A percentile compares a stretch with the other conserved stretches of the same genome.
Evolutionary conservation across 2,888 invertebrate genomes (phyloP).

Genomic region (Embidobia sp.): DNA sequence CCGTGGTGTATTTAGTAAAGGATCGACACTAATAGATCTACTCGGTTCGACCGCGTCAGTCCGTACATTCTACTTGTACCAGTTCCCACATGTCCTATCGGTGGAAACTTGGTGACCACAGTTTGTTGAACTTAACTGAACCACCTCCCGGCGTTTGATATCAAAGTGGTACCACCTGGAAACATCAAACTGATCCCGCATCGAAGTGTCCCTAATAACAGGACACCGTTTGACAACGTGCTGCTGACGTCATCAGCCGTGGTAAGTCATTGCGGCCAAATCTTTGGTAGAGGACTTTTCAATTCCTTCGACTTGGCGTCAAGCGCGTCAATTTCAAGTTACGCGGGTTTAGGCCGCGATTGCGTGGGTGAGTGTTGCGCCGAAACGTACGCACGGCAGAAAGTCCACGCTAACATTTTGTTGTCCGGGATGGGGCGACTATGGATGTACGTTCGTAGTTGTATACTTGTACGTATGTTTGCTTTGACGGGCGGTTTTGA

Average conservation of each 20-base stretch:
- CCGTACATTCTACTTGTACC: too few relatives aligned
- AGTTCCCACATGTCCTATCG: too few relatives aligned
- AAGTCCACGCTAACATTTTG: slow-evolving; percentile 22
- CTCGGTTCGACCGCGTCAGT: too few relatives aligned
- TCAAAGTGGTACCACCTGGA: neutral
- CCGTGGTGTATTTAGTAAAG: too few relatives aligned
- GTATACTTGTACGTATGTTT: slow-evolving; percentile 35
- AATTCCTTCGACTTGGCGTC: slow-evolving; percentile 25
- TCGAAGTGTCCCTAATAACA: slow-evolving; percentile 1
- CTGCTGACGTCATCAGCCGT: slow-evolving; percentile 14
- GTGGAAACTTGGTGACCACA: too few relatives aligned
- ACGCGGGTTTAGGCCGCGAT: slow-evolving; percentile 55
- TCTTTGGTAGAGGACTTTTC: slow-evolving; percentile 17
- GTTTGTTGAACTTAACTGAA: too few relatives aligned
- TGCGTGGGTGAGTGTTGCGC: slow-evolving; percentile 56
- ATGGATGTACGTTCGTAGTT: slow-evolving; percentile 20
- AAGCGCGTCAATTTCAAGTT: slow-evolving; percentile 60
- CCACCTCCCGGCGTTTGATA: neutral
- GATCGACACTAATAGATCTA: too few relatives aligned
- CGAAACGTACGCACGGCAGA: slow-evolving; percentile 29
- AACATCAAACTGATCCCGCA: slow-evolving; percentile 1
- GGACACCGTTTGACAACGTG: slow-evolving; percentile 2
- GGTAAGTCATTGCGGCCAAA: slow-evolving; percentile 38
- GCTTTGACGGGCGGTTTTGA: slow-evolving; percentile 23
- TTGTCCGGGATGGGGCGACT: slow-evolving; percentile 15